Conservation (phyloP, 2,113 vertebrate genomes). For the Emydocephalus ijimae region DNA sequence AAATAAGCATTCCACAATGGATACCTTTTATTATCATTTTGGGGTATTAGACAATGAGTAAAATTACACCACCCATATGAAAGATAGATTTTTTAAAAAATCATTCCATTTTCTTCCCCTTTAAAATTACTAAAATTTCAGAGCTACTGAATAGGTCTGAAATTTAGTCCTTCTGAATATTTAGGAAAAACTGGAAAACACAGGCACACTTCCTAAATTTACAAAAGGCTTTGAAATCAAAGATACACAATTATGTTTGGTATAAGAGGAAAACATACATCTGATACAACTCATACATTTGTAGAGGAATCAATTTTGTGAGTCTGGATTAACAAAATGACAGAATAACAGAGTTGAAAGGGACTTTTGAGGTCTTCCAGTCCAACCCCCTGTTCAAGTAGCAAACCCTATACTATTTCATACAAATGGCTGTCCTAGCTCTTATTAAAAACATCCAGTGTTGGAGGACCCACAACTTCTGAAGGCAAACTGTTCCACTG, state of each 20-base stretch:
- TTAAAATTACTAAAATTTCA: not conserved
- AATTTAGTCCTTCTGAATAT: too few relatives aligned
- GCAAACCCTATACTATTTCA: too few relatives aligned
- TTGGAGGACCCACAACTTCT: too few relatives aligned
- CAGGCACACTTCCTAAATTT: not conserved
- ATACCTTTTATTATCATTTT: not conserved
- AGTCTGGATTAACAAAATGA: not conserved
- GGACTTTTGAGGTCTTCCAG: too few relatives aligned
- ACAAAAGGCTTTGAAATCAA: not conserved
- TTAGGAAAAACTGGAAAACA: not conserved
- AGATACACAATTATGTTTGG: not conserved
- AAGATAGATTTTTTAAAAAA: not conserved
- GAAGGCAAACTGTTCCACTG: accelerated
- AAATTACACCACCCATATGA: not conserved
- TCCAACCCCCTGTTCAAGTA: too few relatives aligned
- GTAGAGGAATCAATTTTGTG: not conserved
- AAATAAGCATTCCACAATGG: not conserved
- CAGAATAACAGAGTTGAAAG: too few relatives aligned
- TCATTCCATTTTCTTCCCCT: not conserved
- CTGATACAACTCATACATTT: not conserved
- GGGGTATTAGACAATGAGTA: not conserved
- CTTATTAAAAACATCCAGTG: too few relatives aligned
- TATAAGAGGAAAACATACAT: not conserved
- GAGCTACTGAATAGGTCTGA: not conserved
- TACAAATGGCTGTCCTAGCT: too few relatives aligned